Conservation (phyloP, 1,140 invertebrate genomes). For the Caenorhabditis inopinata region DNA sequence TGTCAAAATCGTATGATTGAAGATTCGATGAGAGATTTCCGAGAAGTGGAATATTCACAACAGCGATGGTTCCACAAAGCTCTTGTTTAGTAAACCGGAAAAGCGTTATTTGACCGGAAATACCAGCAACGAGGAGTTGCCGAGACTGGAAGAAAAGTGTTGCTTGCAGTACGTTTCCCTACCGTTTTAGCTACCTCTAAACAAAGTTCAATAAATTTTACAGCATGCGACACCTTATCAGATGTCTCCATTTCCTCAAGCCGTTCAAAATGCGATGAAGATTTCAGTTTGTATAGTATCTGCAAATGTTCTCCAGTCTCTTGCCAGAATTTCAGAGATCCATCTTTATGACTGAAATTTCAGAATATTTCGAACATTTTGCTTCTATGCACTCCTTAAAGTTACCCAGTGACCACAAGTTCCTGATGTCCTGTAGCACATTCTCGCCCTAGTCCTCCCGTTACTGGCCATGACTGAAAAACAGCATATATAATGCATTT, state of each 20-base stretch:
- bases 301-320: constrained; percentile 73
- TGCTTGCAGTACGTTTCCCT: no score
- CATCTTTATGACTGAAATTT: constrained; percentile 60
- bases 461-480: constrained; percentile 60
- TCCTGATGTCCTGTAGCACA: constrained; percentile 66
- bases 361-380: constrained; percentile 23
- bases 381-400: constrained; percentile 13
- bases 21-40: not conserved
- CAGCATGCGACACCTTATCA: constrained; percentile 86
- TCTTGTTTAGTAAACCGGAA: constrained; percentile 93
- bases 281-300: constrained; percentile 95
- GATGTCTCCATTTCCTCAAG: constrained; percentile 68
- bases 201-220: constrained; percentile 86
- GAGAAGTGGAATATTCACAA: constrained; percentile 30
- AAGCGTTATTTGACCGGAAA: constrained; percentile 85
- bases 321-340: constrained; percentile 66
- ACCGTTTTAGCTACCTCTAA: constrained; percentile 71
- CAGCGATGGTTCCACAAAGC: constrained; percentile 79
- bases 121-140: constrained; percentile 83
- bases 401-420: constrained; percentile 59
- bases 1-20: not conserved
- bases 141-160: no score
- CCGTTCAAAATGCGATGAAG: constrained; percentile 85
- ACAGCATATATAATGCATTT: no score
- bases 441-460: constrained; percentile 60